Base-by-base conservation (phyloP, 2,113 vertebrate genomes). In the Phalacrocorax carbo region DNA sequence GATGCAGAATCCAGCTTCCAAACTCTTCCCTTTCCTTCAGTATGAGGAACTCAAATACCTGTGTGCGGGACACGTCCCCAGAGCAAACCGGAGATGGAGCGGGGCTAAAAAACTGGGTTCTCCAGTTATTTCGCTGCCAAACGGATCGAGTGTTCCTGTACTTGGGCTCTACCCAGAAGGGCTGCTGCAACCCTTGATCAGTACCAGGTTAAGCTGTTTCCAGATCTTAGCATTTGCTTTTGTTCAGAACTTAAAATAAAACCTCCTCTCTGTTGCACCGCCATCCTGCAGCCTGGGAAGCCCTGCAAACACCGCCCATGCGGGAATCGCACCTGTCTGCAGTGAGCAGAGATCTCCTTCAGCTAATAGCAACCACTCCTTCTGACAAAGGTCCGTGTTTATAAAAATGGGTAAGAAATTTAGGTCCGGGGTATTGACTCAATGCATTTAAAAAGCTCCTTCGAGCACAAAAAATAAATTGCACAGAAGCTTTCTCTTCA, bases 31-130 rank as follows among this genome's bases (percentile, higher is more conserved):
- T 42, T 16, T n/a, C 29, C 15, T 60, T 21, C 51, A 19, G 2
- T 2, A 52, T 44, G 44, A 70, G 4, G n/a, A 72, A 17, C 17
- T 16, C 30, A 80, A 75, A 86, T 4, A 34, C 4, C 13, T 1
- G 3, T 22, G 38, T n/a, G 26, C 2, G 7, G 46, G 34, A 62
- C 34, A 64, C 1, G 0, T 32, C 3, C 57, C 62, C 54, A 40
- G 42, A 0, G 2, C 34, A 34, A 40, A 72, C 42, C 0, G 0
- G 60, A 25, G 48, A 14, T 0, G 3, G 30, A 5, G 8, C 14
- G 9, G 25, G 26, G 44, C 30, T 17, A n/a, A 3, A 40, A 44
- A 66, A 12, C 5, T 8, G 36, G 4, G 7, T 16, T 64, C 40
- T 25, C 55, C 42, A 32, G 14, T 48, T 57, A 57, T 66, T 85